Conservation (phyloP, 2,113 vertebrate genomes). For the Hipposideros armiger region DNA sequence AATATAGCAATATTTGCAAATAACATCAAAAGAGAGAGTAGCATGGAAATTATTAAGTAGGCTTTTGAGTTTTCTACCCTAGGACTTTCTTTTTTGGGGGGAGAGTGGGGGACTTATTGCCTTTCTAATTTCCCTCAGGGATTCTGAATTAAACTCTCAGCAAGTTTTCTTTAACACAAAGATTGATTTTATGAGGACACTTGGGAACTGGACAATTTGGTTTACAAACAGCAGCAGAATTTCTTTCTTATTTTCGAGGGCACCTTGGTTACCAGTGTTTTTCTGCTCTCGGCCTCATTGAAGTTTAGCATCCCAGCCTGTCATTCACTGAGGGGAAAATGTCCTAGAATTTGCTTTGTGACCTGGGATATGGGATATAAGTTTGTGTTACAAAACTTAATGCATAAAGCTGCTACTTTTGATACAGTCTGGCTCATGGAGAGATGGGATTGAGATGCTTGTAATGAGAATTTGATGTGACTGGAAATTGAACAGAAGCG, state of each 20-base stretch:
- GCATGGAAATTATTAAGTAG: not conserved
- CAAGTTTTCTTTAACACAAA: slow-evolving; percentile 5
- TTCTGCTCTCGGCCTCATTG: not conserved
- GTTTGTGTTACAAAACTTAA: slow-evolving; percentile 50
- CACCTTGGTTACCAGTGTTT: not conserved
- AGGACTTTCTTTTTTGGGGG: not conserved
- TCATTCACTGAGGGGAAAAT: not conserved
- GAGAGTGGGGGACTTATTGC: not conserved
- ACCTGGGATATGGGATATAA: slow-evolving; percentile 49
- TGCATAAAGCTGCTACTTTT: slow-evolving; percentile 66
- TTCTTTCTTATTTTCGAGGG: slow-evolving; percentile 50
- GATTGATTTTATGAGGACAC: not conserved
- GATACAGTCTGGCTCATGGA: slow-evolving; percentile 47
- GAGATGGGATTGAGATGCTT: slow-evolving; percentile 66
- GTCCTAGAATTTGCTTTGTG: slow-evolving; percentile 66
- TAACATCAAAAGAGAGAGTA: not conserved
- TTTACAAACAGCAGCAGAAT: not conserved
- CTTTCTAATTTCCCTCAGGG: slow-evolving; percentile 31
- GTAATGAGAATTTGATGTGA: slow-evolving; percentile 75
- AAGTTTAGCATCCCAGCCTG: not conserved
- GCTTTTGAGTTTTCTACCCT: not conserved
- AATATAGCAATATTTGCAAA: slow-evolving; percentile 17
- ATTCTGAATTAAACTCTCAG: slow-evolving; percentile 65
- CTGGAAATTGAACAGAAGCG: slow-evolving; percentile 71
- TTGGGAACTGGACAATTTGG: not conserved